phyloP scores from a whole-genome alignment of 2,113 vertebrate genomes.

The Chamaea fasciata region DNA sequence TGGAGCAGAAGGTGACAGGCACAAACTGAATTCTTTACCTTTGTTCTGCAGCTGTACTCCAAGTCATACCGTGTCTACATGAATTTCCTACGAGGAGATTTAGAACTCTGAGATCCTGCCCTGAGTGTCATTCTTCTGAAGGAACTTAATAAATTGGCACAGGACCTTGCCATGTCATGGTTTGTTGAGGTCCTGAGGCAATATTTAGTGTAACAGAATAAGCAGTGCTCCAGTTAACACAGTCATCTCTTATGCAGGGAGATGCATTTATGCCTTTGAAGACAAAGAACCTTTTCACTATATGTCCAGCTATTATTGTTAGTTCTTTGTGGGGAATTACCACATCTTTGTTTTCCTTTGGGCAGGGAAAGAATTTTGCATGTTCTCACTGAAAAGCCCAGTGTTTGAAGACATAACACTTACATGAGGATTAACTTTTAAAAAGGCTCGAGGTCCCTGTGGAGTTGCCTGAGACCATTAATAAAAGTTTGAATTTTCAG shows the following conservation, averaged over 20 bases:
- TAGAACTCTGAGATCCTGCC: not conserved
- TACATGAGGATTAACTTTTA: not conserved
- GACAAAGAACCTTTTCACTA: slow-evolving; percentile 29
- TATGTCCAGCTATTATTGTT: not conserved
- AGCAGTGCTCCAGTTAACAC: slow-evolving; percentile 18
- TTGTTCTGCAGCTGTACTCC: not conserved
- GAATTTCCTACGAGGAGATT: not conserved
- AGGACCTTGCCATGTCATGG: not conserved
- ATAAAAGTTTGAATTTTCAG: not conserved
- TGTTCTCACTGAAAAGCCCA: not conserved
- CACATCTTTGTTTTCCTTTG: not conserved
- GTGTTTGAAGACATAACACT: not conserved
- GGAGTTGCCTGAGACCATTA: not conserved
- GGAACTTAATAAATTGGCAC: not conserved
- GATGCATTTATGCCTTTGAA: not conserved
- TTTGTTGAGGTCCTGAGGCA: not conserved
- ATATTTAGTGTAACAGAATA: slow-evolving; percentile 24
- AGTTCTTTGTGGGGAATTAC: not conserved
- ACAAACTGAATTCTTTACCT: not conserved
- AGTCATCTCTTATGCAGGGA: not conserved
- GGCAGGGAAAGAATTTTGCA: not conserved
- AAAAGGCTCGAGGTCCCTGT: not conserved
- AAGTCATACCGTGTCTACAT: not conserved
- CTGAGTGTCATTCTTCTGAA: not conserved
- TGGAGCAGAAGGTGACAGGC: not conserved